Conservation (phyloP, 92 coral and sea anemone genomes). For the Paramuricea clavata region DNA sequence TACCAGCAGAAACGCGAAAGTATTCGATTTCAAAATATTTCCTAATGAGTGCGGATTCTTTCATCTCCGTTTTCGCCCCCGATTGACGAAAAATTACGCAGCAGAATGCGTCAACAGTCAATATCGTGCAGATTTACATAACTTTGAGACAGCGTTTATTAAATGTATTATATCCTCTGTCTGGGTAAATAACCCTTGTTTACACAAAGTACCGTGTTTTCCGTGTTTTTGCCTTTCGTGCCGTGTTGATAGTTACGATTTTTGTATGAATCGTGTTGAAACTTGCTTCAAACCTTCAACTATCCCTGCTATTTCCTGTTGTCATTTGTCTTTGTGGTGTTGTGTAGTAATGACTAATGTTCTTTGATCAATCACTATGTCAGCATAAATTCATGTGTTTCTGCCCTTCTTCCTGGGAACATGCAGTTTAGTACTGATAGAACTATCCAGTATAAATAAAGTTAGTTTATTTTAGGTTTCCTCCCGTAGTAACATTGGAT, state of each 20-base stretch:
- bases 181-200: neutral
- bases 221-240: neutral
- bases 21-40: neutral
- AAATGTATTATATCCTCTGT: neutral
- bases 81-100: neutral
- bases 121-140: constrained; percentile 10
- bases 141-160: constrained; percentile 22
- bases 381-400: neutral
- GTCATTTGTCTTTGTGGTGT: constrained; percentile 6
- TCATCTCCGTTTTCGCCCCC: neutral
- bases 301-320: constrained; percentile 35
- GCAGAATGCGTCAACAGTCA: constrained; percentile 29
- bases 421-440: too few relatives aligned
- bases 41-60: neutral
- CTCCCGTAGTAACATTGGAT: too few relatives aligned
- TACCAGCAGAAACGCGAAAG: neutral
- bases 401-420: too few relatives aligned
- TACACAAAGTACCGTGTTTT: neutral
- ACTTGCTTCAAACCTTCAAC: neutral
- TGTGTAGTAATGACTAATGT: neutral
- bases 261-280: neutral
- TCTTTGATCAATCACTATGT: neutral
- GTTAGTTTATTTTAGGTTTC: too few relatives aligned
- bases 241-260: neutral
- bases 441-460: too few relatives aligned